A percentile compares a stretch with the other conserved stretches of the same genome.
These are phyloP conservation scores for Strix occidentalis DNA, from an alignment of 2,797 vertebrate genomes.

Conservation along the genomic window DNA sequence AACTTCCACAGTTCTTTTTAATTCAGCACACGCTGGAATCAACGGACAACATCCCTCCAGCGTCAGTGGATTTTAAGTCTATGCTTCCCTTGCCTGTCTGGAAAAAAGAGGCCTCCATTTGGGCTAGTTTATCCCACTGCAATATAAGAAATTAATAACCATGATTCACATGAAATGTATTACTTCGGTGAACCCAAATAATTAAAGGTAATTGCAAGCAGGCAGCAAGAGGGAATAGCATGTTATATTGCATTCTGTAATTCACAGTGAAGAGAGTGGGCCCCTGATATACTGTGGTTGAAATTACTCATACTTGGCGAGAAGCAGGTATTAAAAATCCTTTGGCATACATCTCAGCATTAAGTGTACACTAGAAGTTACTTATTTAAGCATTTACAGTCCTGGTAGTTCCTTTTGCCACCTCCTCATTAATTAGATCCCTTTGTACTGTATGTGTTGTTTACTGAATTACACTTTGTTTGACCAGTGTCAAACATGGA, in stretches of 20 bases:
- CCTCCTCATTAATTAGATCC: neutral
- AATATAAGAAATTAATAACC: neutral
- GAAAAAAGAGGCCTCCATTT: neutral
- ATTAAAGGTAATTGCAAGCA: slow-evolving; percentile 2
- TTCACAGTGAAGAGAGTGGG: neutral
- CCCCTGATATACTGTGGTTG: neutral
- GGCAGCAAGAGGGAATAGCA: neutral
- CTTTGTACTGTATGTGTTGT: neutral
- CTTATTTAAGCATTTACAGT: neutral
- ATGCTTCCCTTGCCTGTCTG: neutral
- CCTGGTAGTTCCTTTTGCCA: neutral
- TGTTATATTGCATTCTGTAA: neutral
- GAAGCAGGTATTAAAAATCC: neutral
- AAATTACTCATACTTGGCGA: neutral
- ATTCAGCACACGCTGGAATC: neutral
- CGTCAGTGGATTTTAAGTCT: neutral
- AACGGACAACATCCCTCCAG: neutral
- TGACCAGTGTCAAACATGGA: neutral
- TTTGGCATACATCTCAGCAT: neutral
- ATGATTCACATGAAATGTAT: neutral
- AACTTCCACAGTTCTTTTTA: neutral
- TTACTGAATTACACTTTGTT: neutral
- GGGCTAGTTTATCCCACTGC: neutral
- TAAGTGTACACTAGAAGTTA: neutral
- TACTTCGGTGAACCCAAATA: neutral